Conservation (phyloP, 2,888 invertebrate genomes). For the Drosophila demipolita region DNA sequence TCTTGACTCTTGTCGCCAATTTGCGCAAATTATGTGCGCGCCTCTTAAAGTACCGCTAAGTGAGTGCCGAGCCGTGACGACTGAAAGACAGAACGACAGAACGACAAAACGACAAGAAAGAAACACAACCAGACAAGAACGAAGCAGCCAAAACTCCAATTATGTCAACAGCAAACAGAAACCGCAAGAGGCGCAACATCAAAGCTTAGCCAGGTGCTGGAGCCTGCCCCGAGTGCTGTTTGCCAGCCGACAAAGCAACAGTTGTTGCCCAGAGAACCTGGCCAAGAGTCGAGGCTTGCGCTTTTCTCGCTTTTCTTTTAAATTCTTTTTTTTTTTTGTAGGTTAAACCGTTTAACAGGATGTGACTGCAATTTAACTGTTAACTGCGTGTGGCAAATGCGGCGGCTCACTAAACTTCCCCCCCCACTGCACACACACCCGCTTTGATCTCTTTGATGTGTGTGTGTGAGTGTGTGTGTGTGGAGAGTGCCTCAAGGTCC, state of each 20-base stretch:
- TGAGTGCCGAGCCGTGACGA: slow-evolving; percentile 69
- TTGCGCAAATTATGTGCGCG: slow-evolving; percentile 78
- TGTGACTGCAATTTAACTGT: slow-evolving; percentile 65
- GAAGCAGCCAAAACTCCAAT: slow-evolving; percentile 73
- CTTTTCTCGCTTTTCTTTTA: slow-evolving; percentile 12
- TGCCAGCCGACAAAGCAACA: slow-evolving; percentile 54
- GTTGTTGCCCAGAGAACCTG: slow-evolving; percentile 54
- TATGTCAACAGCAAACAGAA: slow-evolving; percentile 68
- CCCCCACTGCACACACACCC: slow-evolving; percentile 2
- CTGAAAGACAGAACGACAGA: slow-evolving; percentile 24
- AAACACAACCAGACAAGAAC: slow-evolving; percentile 19
- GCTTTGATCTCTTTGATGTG: slow-evolving; percentile 71
- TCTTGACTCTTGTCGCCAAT: slow-evolving; percentile 74
- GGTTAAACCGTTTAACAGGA: slow-evolving; percentile 79
- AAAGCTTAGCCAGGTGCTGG: slow-evolving; percentile 56
- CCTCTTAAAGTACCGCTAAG: slow-evolving; percentile 78
- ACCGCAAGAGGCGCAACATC: slow-evolving; percentile 71
- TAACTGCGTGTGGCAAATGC: slow-evolving; percentile 62
- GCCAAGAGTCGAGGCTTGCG: slow-evolving; percentile 41
- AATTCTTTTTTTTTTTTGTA: slow-evolving; percentile 44
- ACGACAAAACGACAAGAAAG: slow-evolving; percentile 18
- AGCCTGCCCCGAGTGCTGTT: slow-evolving; percentile 42
- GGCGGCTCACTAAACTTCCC: slow-evolving; percentile 33
- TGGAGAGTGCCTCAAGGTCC: slow-evolving; percentile 72
- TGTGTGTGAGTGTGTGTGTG: slow-evolving; percentile 41